Conservation (phyloP, 2,797 vertebrate genomes). For the Decapterus maruadsi region DNA sequence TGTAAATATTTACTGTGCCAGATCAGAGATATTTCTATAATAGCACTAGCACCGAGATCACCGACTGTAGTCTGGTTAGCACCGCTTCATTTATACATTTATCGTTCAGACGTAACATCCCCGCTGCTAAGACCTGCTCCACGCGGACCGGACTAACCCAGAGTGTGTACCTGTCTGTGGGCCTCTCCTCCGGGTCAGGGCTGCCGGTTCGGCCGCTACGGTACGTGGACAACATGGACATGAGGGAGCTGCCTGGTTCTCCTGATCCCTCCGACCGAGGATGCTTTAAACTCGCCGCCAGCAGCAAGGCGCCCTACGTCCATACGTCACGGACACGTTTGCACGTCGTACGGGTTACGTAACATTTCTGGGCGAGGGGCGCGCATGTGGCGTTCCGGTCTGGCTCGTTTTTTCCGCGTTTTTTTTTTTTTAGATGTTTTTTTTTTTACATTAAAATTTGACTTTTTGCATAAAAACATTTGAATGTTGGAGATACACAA, state of each 20-base stretch:
- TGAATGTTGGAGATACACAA: too few relatives aligned
- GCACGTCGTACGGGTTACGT: not conserved
- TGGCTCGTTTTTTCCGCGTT: not conserved
- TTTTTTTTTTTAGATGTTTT: not conserved
- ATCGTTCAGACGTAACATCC: not conserved
- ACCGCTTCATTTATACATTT: not conserved
- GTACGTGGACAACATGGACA: not conserved
- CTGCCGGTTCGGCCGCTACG: not conserved
- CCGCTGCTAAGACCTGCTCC: not conserved
- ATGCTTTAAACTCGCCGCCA: constrained; percentile 63
- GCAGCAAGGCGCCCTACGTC: constrained; percentile 11
- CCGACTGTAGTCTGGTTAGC: too few relatives aligned
- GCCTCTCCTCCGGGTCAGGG: constrained; percentile 29
- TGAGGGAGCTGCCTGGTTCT: not conserved
- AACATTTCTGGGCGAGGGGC: not conserved
- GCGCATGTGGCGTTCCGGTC: not conserved
- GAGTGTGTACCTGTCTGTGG: constrained; percentile 51
- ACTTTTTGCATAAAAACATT: not conserved
- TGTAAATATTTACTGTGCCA: accelerated
- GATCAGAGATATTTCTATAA: accelerated
- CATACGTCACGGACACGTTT: not conserved
- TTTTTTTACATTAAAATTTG: not conserved
- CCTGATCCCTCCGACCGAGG: not conserved
- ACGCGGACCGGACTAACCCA: accelerated
- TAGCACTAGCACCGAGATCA: not conserved